Percentiles rank a stretch among this genome's conserved stretches.
Conservation (phyloP, 2,888 invertebrate genomes). For the Luperina testacea region DNA sequence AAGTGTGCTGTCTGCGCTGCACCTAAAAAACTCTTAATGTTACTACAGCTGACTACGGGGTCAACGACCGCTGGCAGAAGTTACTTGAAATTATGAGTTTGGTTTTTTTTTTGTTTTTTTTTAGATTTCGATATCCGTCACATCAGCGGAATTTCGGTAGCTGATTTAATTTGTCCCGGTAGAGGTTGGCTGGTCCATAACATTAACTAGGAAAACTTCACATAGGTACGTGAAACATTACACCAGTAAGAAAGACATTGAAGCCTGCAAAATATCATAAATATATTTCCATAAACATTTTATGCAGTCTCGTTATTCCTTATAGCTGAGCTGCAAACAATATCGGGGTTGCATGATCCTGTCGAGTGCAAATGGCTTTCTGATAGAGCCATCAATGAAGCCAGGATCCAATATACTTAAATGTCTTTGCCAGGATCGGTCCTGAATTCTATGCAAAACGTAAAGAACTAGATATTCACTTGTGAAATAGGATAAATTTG, state of each 20-base stretch:
- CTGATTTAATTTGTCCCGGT: too few relatives aligned
- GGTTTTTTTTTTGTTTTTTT: too few relatives aligned
- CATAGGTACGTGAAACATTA: background rate
- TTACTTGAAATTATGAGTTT: too few relatives aligned
- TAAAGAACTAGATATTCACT: background rate
- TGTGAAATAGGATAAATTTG: background rate
- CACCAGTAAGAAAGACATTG: background rate
- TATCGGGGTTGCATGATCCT: slow-evolving; percentile 23
- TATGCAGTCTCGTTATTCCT: slow-evolving; percentile 9
- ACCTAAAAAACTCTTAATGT: too few relatives aligned
- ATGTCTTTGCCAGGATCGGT: slow-evolving; percentile 12
- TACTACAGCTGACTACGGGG: too few relatives aligned
- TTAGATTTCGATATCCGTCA: too few relatives aligned
- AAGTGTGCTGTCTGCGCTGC: too few relatives aligned
- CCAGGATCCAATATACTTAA: slow-evolving; percentile 14
- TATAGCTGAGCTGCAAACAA: slow-evolving; percentile 41
- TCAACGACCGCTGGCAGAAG: too few relatives aligned
- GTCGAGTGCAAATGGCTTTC: slow-evolving; percentile 33
- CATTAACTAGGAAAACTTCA: background rate
- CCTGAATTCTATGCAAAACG: slow-evolving; percentile 6
- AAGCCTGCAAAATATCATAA: background rate
- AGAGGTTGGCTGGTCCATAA: background rate
- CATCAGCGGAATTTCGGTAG: too few relatives aligned
- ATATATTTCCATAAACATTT: slow-evolving; percentile 4
- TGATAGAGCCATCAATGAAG: slow-evolving; percentile 16